Evolutionary conservation across 2,888 invertebrate species (phyloP), one percentile per base, ranked within the genome.

Genomic region (Micoletzkya japonica): DNA sequence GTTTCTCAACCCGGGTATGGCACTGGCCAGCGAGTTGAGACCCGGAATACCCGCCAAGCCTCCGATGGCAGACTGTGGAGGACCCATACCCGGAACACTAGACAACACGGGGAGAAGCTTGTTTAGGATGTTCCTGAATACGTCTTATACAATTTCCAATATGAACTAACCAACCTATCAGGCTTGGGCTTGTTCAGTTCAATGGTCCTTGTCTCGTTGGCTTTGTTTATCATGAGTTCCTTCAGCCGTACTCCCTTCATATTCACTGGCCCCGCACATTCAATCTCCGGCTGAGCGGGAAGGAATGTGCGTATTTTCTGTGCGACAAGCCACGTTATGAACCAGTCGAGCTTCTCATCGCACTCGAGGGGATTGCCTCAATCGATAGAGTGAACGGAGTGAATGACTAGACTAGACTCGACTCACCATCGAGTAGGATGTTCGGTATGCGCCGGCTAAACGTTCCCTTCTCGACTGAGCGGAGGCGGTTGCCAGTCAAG

Each of bases 141-240:
- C n/a, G n/a, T n/a, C n/a, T n/a, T n/a, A n/a, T n/a, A n/a, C n/a
- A n/a, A n/a, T n/a, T n/a, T n/a, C n/a, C n/a, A n/a, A n/a, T n/a
- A n/a, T n/a, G n/a, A n/a, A n/a, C n/a, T n/a, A n/a, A n/a, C n/a
- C n/a, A n/a, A n/a, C n/a, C n/a, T n/a, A n/a, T n/a, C n/a, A n/a
- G n/a, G n/a, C n/a, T n/a, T n/a, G n/a, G n/a, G n/a, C n/a, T n/a
- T n/a, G n/a, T n/a, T n/a, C n/a, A n/a, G n/a, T n/a, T n/a, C n/a
- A n/a, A n/a, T n/a, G n/a, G n/a, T n/a, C n/a, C 76, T 67, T 10
- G 85, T 84, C 34, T 81, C 81, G 69, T 82, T 83, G 6, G 84
- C 82, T 58, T 82, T 83, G 71, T 80, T 78, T 70, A 86, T 80
- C 85, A 85, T 82, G 70, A 85, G 71, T 50, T 85, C 85, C 58